Base-by-base conservation (phyloP, 2,888 invertebrate species). In the Nomada ferruginata region DNA sequence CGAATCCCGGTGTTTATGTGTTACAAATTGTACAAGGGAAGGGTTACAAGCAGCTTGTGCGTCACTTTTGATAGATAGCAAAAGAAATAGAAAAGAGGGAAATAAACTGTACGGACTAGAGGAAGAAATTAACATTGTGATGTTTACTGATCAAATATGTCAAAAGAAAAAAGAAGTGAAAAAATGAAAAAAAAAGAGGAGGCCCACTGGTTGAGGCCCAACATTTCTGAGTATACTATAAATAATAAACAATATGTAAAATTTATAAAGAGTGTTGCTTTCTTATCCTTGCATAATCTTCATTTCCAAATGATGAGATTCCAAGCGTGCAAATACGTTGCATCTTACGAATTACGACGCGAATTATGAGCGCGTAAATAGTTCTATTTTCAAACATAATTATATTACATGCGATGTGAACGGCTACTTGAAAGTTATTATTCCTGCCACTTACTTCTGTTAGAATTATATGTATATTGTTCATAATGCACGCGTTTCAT, bases 231-330 rank as follows among this genome's bases (percentile, higher is more conserved):
- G 85, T 92, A 92, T 91, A 91, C 88, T 91, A 92, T 89, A 88
- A 91, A 90, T 91, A 92, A 91, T 91, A 92, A 92, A 92, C 89
- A 91, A 89, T 90, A 92, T 92, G 91, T 92, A 91, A 92, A 92
- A 92, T 92, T 92, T 91, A 92, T 53, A 36, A 15, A 10, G 3
- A 50, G 57, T 29, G 23, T 3, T 29, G 5, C 42, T 2, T 74
- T 13, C 18, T 1, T 57, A 10, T 44, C 57, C 23, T 42, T 57
- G 18, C 5, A 36, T 42, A 7, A n/a, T 11, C 4, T 20, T 15
- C 13, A 2, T 53, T 13, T 65, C n/a, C 47, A 64, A 44, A 9
- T 64, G 23, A 15, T 7, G 13, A 5, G 2, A 23, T 5, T 18
- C 10, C n/a, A 4, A 18, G 18, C 15, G 5, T 18, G 15, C 36